Base-by-base conservation (phyloP, 2,113 vertebrate species). In the Zootoca vivipara region DNA sequence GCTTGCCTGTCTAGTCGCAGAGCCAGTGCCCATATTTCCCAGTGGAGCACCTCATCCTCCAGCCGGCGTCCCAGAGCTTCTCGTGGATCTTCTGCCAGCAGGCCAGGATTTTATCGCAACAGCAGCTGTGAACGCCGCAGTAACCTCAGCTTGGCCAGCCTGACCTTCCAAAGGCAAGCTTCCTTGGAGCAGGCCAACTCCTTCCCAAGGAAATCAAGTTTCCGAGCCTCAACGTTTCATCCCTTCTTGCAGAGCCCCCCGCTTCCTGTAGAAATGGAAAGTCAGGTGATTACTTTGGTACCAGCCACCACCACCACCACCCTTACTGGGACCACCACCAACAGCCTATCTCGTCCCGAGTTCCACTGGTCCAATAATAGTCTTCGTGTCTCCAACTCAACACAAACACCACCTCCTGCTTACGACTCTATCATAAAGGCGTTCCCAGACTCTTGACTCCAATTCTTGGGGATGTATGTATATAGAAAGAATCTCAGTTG, bases 401-500 rank as follows among this genome's bases (percentile, higher is more conserved):
- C 97, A 0, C 98, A 98, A 90, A 98, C 97, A 0, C 98, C 98
- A 0, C 99, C 98, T 67, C 99, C 99, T 0, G 98, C 98, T 40
- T 99, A 99, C 35, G 98, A 99, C 87, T 98, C 98, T 88, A 98
- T 99, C 92, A 98, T 99, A 85, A 98, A 98, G 90, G 98, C 99
- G 4, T 99, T 98, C 93, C 98, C 98, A 78, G 98, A 99, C 84
- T 97, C 97, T 70, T 96, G 97, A 97, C 97, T 92, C 78, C 94
- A 0, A 0, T 52, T 30, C 72, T 52, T 28, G 1, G 24, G 30
- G 13, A 0, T 7, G 1, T 3, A 52, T 0, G 0, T 26, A 46
- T 38, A 1, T 91, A 69, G 28, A 52, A 91, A 46, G 62, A 94
- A 90, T 89, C 24, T 89, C 89, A 40, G 8, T 33, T 70, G n/a